These are phyloP conservation scores for Rutilus rutilus DNA, from an alignment of 2,113 vertebrate species.

Conservation along the genomic window DNA sequence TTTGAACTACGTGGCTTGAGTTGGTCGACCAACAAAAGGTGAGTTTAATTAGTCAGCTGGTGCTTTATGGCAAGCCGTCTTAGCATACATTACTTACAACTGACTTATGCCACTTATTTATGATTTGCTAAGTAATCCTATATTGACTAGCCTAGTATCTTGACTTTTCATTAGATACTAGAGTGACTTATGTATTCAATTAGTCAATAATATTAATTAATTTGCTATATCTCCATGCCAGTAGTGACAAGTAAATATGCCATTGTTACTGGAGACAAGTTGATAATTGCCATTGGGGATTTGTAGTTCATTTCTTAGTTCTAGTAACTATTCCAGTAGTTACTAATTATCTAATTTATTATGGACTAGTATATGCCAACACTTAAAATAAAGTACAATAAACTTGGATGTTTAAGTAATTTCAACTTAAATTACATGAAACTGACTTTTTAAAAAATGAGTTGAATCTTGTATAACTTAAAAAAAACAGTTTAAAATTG, in stretches of 20 bases:
- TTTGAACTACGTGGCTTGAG: slow-evolving; percentile 62
- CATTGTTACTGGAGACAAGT: neutral
- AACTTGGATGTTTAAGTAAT: no score
- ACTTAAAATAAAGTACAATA: no score
- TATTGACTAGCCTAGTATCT: no score
- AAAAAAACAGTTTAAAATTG: no score
- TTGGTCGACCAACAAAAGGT: slow-evolving; percentile 66
- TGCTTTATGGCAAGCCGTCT: slow-evolving; percentile 7
- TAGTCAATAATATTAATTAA: neutral
- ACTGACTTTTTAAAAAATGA: no score
- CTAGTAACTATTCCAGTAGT: neutral
- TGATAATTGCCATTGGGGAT: neutral
- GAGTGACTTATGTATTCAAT: neutral
- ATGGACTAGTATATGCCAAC: neutral
- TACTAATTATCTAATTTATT: neutral
- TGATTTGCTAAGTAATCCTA: neutral
- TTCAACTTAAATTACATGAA: no score
- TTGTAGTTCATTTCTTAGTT: neutral
- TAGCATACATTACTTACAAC: neutral
- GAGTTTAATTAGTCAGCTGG: slow-evolving; percentile 58
- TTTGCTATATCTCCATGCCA: neutral
- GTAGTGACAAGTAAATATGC: neutral
- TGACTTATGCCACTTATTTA: neutral
- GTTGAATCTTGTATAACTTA: no score
- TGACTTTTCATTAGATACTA: neutral